Evolutionary conservation across 2,888 invertebrate species (phyloP).

Genomic region (Achlya flavicornis): DNA sequence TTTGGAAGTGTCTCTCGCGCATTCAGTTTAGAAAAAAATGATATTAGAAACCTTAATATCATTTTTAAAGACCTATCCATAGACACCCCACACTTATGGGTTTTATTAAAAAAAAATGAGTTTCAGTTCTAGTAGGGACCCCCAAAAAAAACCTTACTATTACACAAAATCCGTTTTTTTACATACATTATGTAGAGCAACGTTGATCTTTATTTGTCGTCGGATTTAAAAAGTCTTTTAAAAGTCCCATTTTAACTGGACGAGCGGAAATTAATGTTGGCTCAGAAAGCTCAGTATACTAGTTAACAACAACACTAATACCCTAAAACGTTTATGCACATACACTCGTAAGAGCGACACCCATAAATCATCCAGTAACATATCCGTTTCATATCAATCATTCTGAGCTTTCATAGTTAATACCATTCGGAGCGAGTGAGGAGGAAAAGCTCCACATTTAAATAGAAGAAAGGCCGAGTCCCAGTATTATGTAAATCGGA

Average conservation of each 20-base stretch:
- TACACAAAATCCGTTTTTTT: too few relatives aligned
- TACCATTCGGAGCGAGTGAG: slow-evolving; percentile 44
- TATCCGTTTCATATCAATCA: slow-evolving; percentile 71
- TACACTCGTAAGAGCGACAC: slow-evolving; percentile 20
- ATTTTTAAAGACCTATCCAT: too few relatives aligned
- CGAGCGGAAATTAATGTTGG: not conserved
- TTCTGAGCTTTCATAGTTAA: slow-evolving; percentile 60
- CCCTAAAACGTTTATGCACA: not conserved
- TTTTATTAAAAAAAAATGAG: too few relatives aligned
- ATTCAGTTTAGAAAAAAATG: too few relatives aligned
- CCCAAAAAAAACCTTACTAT: too few relatives aligned
- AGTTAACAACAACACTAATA: not conserved
- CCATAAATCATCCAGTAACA: slow-evolving; percentile 65
- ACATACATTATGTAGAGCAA: too few relatives aligned
- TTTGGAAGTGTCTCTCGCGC: too few relatives aligned
- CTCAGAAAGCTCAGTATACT: not conserved
- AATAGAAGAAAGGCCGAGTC: slow-evolving; percentile 54
- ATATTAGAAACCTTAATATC: too few relatives aligned
- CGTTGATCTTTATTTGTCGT: not conserved
- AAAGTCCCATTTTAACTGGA: not conserved
- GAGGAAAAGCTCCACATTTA: slow-evolving; percentile 60
- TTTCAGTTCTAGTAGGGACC: too few relatives aligned
- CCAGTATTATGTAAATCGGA: slow-evolving; percentile 72
- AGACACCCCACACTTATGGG: too few relatives aligned
- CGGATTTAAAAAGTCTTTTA: not conserved